These are phyloP conservation scores for Oncorhynchus mykiss DNA, from an alignment of 2,113 vertebrate species.

Conservation along the genomic window DNA sequence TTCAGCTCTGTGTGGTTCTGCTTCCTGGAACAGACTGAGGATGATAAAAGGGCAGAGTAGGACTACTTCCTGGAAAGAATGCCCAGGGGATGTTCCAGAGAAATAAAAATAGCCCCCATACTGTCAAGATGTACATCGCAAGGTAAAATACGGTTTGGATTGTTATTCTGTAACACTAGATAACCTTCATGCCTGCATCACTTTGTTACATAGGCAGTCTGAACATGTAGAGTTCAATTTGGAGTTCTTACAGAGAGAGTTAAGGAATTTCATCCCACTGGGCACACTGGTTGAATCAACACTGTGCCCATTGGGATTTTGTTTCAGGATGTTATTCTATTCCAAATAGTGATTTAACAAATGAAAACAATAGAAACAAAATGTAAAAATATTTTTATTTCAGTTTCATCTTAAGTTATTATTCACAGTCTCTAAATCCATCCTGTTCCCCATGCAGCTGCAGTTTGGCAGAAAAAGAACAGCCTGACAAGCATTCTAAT, in stretches of 20 bases:
- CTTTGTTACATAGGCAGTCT: too few species aligned
- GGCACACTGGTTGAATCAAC: too few species aligned
- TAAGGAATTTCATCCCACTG: constrained; percentile 8
- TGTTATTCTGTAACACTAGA: too few species aligned
- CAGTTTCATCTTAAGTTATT: constrained; percentile 10
- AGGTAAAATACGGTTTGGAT: background rate
- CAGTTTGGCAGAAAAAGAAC: constrained; percentile 48
- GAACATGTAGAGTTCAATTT: background rate
- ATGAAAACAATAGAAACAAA: background rate
- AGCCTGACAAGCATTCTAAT: constrained; percentile 67
- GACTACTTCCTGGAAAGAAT: constrained; percentile 25
- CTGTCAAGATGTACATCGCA: background rate
- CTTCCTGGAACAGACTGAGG: constrained; percentile 35
- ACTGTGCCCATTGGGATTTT: too few species aligned
- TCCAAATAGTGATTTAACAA: background rate
- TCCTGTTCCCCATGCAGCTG: constrained; percentile 9
- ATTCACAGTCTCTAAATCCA: background rate
- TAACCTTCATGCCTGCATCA: too few species aligned
- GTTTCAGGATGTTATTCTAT: background rate
- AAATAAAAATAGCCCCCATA: background rate
- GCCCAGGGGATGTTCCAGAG: background rate
- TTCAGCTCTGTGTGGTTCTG: background rate
- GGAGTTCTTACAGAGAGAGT: constrained; percentile 55
- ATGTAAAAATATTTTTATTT: background rate
- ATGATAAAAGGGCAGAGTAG: background rate